Conservation (phyloP, 2,797 vertebrate genomes). For the Urosaurus nigricauda region DNA sequence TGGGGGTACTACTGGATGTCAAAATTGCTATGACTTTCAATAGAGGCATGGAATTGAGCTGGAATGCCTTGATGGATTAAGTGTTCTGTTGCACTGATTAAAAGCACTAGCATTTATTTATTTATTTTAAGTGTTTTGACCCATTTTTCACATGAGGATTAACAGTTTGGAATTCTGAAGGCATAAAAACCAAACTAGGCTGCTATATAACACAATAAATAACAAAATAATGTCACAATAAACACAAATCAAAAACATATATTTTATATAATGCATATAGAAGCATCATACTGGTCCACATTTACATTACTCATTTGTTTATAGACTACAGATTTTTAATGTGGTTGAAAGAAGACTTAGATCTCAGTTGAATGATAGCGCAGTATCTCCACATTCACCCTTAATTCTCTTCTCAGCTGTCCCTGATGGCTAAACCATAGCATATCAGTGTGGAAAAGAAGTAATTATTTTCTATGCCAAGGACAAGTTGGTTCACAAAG, state of each 20-base stretch:
- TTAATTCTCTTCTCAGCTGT: constrained; percentile 61
- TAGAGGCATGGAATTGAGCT: constrained; percentile 6
- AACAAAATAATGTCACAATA: background rate
- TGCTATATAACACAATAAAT: background rate
- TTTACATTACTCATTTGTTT: background rate
- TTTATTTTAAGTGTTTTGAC: background rate
- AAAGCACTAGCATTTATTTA: background rate
- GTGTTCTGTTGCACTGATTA: constrained; percentile 3
- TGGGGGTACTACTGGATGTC: background rate
- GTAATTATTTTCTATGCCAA: constrained; percentile 66
- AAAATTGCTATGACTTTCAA: background rate
- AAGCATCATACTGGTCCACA: background rate
- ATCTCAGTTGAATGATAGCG: constrained; percentile 43
- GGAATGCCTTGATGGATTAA: background rate
- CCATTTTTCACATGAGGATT: background rate
- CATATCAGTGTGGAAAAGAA: constrained; percentile 55
- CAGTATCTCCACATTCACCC: constrained; percentile 40
- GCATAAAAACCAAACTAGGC: background rate
- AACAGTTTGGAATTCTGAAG: background rate
- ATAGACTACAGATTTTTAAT: constrained; percentile 33
- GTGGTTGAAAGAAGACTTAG: constrained; percentile 35
- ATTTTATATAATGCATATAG: background rate
- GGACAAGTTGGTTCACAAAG: constrained; percentile 63
- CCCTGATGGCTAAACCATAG: constrained; percentile 50
- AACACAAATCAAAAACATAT: background rate